A percentile compares a stretch with the other conserved stretches of the same genome.
phyloP scores from a whole-genome alignment of 1,140 invertebrate species.

The Aradophagus sp. region DNA sequence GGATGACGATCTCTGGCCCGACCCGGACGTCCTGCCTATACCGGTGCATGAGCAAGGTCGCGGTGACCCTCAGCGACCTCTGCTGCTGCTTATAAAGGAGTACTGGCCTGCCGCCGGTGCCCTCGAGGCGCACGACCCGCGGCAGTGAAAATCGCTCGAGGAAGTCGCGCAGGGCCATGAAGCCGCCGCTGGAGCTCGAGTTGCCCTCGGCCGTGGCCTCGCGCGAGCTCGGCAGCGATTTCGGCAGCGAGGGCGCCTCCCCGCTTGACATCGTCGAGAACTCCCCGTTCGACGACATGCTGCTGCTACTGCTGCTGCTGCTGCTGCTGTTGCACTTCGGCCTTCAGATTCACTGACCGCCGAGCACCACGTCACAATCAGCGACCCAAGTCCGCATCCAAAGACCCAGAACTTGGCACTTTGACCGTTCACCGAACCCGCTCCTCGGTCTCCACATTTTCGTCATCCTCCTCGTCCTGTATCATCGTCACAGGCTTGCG shows the following conservation, averaged over 20 bases:
- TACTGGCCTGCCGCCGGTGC: conserved; percentile 68
- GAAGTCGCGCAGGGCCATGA: conserved; percentile 71
- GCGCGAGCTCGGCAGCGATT: conserved; percentile 69
- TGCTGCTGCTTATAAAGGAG: conserved; percentile 73
- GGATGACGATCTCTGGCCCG: conserved; percentile 72
- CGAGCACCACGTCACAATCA: too few species aligned
- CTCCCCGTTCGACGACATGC: conserved; percentile 72
- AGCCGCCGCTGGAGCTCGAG: conserved; percentile 64
- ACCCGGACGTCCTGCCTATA: conserved; percentile 73
- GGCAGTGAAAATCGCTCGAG: conserved; percentile 71
- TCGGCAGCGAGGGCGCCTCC: conserved; percentile 68
- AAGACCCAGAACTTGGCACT: too few species aligned
- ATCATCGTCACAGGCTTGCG: too few species aligned
- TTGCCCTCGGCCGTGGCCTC: conserved; percentile 70
- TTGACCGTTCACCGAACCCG: too few species aligned
- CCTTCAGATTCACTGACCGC: too few species aligned
- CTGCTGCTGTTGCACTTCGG: too few species aligned
- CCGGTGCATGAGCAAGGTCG: conserved; percentile 70
- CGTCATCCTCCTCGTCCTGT: too few species aligned
- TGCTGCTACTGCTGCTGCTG: too few species aligned
- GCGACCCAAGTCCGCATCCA: too few species aligned
- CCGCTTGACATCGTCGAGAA: conserved; percentile 73
- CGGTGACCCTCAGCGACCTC: conserved; percentile 70
- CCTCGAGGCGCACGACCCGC: conserved; percentile 70
- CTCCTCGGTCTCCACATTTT: too few species aligned